These are phyloP conservation scores for Alligator mississippiensis DNA, from an alignment of 2,113 vertebrate genomes.

Conservation along the genomic window DNA sequence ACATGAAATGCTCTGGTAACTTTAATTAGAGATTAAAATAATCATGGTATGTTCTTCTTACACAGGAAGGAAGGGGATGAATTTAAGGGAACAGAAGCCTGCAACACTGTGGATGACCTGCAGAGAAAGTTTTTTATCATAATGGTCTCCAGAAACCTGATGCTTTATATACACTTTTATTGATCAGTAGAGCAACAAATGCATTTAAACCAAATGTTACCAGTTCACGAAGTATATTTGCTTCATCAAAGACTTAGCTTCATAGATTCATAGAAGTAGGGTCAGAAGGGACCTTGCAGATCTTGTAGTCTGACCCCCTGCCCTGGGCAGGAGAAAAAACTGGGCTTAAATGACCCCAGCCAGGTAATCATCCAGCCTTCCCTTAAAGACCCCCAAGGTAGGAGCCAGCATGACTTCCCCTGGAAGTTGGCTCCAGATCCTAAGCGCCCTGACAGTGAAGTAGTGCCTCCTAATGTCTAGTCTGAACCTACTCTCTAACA, in stretches of 20 bases:
- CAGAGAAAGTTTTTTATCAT: neutral
- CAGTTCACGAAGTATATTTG: neutral
- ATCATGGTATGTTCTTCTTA: neutral
- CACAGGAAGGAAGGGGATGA: neutral
- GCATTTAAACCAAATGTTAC: neutral
- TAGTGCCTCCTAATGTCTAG: no score
- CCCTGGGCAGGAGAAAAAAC: no score
- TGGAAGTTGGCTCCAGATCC: no score
- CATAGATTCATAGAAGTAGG: neutral
- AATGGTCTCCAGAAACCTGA: neutral
- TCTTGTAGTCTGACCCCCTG: no score
- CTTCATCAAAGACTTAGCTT: neutral
- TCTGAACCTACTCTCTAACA: no score
- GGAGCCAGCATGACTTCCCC: no score
- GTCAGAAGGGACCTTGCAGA: no score
- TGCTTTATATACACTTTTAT: neutral
- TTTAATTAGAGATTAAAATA: neutral
- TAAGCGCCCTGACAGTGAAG: no score
- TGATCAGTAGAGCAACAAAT: neutral
- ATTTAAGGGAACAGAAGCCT: neutral
- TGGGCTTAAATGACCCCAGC: no score
- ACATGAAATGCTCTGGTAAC: no score
- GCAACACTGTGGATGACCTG: neutral
- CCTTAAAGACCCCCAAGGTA: no score
- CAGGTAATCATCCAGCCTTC: no score